Conservation (phyloP, 2,888 invertebrate genomes). For the Agrypnus murinus region DNA sequence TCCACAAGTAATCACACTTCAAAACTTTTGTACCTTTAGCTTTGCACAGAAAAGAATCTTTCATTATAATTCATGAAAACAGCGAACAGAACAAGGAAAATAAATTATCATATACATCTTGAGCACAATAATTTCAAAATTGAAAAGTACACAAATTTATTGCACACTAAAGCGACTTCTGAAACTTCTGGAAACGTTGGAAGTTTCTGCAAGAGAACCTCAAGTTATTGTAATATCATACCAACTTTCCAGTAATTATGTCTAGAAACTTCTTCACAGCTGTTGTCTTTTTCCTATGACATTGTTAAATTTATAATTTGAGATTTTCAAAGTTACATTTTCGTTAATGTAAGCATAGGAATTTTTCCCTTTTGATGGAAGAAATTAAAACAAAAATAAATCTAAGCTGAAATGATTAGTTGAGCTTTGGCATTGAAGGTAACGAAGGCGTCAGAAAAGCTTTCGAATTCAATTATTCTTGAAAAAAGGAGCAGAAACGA, state of each 20-base stretch:
- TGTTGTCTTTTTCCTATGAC: not conserved
- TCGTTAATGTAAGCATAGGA: no score
- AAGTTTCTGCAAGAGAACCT: conserved; percentile 23
- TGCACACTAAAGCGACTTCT: conserved; percentile 15
- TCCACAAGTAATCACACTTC: no score
- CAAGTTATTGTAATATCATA: conserved; percentile 21
- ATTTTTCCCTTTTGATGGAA: no score
- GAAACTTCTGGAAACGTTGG: not conserved
- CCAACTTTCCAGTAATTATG: conserved; percentile 11
- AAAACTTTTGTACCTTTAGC: no score
- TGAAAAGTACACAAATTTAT: conserved; percentile 19
- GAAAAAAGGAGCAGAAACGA: conserved; percentile 1
- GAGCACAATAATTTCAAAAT: not conserved
- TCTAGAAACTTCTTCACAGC: conserved; percentile 21
- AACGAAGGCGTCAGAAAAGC: conserved; percentile 19
- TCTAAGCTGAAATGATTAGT: conserved; percentile 5
- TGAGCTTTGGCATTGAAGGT: conserved; percentile 8
- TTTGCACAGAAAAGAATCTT: no score
- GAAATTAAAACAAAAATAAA: no score
- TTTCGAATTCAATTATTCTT: conserved; percentile 23
- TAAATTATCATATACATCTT: no score
- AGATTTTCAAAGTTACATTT: no score
- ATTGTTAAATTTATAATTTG: no score
- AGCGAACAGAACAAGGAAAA: no score
- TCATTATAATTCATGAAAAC: no score